Conservation (phyloP, 1,140 invertebrate species). For the Eumaeus atala region DNA sequence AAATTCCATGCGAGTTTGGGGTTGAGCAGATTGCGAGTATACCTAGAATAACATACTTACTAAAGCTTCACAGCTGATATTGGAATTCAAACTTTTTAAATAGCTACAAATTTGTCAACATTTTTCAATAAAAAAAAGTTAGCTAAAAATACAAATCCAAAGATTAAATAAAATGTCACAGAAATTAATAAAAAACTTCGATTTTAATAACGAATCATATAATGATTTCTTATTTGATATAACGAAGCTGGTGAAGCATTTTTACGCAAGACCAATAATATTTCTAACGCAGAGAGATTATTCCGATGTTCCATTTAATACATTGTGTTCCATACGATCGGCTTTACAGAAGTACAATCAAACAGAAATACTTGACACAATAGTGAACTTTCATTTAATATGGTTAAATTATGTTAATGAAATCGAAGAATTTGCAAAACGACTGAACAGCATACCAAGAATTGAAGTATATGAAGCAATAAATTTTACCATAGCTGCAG, state of each 20-base stretch:
- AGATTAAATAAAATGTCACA: slow-evolving; percentile 22
- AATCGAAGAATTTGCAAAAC: slow-evolving; percentile 48
- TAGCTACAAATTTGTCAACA: too few species aligned
- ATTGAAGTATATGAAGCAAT: slow-evolving; percentile 47
- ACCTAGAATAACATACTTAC: too few species aligned
- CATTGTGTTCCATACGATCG: slow-evolving; percentile 41
- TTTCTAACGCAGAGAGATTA: slow-evolving; percentile 56
- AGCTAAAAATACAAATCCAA: too few species aligned
- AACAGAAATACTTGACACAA: slow-evolving; percentile 41
- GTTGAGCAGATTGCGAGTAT: too few species aligned
- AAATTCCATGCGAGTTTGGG: too few species aligned
- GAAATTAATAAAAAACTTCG: slow-evolving; percentile 19
- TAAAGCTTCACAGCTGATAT: too few species aligned
- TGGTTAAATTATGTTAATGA: slow-evolving; percentile 55
- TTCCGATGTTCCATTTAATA: slow-evolving; percentile 51
- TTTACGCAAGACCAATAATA: slow-evolving; percentile 56
- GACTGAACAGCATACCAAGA: slow-evolving; percentile 32
- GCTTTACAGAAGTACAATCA: slow-evolving; percentile 37
- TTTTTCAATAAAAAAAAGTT: too few species aligned
- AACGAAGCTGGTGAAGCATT: slow-evolving; percentile 51
- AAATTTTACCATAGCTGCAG: slow-evolving; percentile 53
- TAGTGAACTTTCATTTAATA: slow-evolving; percentile 55
- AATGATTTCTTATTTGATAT: slow-evolving; percentile 52
- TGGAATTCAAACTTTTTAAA: too few species aligned
- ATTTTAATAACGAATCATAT: slow-evolving; percentile 31